A percentile compares a stretch with the other conserved stretches of the same genome.
Conservation (phyloP, 2,888 invertebrate species). For the Agrotis ipsilon region DNA sequence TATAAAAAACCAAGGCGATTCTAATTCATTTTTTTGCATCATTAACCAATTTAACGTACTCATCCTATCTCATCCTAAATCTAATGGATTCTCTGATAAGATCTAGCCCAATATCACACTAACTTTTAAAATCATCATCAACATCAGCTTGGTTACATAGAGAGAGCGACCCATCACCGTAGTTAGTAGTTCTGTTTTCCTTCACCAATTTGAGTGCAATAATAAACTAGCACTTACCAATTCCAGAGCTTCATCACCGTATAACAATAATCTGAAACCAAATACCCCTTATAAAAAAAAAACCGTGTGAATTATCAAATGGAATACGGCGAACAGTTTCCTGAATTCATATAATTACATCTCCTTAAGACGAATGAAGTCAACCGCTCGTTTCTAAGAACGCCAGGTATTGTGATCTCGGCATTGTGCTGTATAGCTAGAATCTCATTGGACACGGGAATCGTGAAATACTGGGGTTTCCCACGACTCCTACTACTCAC, state of each 20-base stretch:
- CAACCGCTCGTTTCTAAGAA: constrained; percentile 63
- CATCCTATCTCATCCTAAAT: too few species aligned
- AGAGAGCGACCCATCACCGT: too few species aligned
- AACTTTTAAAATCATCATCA: too few species aligned
- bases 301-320: constrained; percentile 46
- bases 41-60: too few species aligned
- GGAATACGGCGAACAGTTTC: constrained; percentile 43
- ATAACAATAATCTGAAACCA: background rate
- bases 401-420: constrained; percentile 59
- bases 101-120: too few species aligned
- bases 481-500: constrained; percentile 49
- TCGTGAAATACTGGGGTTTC: constrained; percentile 56
- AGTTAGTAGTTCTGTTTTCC: too few species aligned
- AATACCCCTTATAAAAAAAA: background rate
- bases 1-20: too few species aligned
- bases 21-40: too few species aligned
- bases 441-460: constrained; percentile 60
- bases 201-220: too few species aligned
- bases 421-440: constrained; percentile 69
- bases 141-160: too few species aligned
- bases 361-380: constrained; percentile 64
- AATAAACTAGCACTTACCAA: too few species aligned
- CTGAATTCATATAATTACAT: constrained; percentile 43
- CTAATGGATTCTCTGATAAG: too few species aligned
- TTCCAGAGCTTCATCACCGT: background rate